Conservation (phyloP, 2,113 vertebrate genomes). For the Poicephalus gulielmi region DNA sequence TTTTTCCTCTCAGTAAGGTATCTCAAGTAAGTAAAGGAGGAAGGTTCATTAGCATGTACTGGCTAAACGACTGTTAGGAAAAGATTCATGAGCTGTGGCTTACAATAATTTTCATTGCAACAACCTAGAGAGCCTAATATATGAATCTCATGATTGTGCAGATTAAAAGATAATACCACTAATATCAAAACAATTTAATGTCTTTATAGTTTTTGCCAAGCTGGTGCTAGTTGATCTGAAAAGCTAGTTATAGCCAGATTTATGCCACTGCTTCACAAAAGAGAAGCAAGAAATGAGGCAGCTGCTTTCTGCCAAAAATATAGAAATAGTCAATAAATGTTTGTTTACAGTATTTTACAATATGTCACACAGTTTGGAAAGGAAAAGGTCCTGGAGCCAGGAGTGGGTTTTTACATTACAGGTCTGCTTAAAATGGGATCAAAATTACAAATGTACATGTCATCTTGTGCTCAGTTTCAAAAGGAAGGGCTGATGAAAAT, state of each 20-base stretch:
- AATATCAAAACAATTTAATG: neutral
- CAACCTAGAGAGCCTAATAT: neutral
- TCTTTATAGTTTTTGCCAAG: neutral
- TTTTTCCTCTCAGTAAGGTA: neutral
- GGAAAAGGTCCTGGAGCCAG: neutral
- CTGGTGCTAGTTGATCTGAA: neutral
- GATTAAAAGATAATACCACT: neutral
- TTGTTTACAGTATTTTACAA: neutral
- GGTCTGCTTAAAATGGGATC: neutral
- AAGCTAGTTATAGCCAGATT: neutral
- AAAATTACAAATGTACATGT: neutral
- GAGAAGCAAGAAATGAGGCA: neutral
- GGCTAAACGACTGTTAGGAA: neutral
- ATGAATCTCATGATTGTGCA: neutral
- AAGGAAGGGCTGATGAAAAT: neutral
- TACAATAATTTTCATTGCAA: neutral
- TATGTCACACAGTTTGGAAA: neutral
- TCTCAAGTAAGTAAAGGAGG: slow-evolving; percentile 1
- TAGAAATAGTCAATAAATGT: neutral
- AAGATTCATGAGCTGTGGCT: neutral
- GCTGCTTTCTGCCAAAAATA: neutral
- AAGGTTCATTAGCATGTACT: neutral
- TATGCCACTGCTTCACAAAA: neutral
- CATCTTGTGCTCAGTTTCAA: neutral
- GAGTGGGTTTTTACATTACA: neutral